Conservation (phyloP, 2,797 vertebrate genomes). For the Poeciliopsis presidionis region DNA sequence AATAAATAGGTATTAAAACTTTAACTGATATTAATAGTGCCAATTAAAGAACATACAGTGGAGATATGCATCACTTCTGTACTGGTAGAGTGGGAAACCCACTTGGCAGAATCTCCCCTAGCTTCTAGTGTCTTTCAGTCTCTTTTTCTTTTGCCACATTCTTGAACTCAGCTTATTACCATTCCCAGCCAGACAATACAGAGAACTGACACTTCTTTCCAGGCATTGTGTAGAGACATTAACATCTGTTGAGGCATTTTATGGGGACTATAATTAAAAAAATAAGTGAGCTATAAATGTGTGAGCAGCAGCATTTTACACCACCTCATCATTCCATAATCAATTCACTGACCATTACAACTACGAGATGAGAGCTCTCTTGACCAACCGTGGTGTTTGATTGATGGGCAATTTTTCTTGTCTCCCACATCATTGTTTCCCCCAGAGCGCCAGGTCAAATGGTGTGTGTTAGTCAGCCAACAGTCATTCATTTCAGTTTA, state of each 20-base stretch:
- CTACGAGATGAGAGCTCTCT: conserved; percentile 45
- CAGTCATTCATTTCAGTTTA: conserved; percentile 67
- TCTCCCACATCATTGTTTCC: conserved; percentile 61
- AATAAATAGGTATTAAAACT: conserved; percentile 86
- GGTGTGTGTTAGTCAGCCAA: conserved; percentile 60
- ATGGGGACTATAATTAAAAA: conserved; percentile 52
- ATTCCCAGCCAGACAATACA: conserved; percentile 44
- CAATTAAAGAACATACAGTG: conserved; percentile 76
- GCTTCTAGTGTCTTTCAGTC: conserved; percentile 38
- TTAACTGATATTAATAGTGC: conserved; percentile 84
- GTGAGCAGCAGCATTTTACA: conserved; percentile 55
- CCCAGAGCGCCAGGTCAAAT: conserved; percentile 61
- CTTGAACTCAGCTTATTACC: conserved; percentile 45
- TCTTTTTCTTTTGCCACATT: not conserved
- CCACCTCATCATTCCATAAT: conserved; percentile 65
- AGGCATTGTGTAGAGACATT: conserved; percentile 40
- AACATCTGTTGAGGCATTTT: conserved; percentile 63
- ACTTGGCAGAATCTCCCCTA: conserved; percentile 53
- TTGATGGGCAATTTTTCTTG: conserved; percentile 64
- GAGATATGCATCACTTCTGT: conserved; percentile 78
- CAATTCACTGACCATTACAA: conserved; percentile 66
- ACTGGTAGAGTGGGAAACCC: conserved; percentile 62
- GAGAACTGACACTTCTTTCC: conserved; percentile 21
- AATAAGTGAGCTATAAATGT: conserved; percentile 49
- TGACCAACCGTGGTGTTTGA: conserved; percentile 58